These are phyloP conservation scores for zebrafish (Danio rerio) DNA, from an alignment of 2,113 vertebrate species.

Conservation along the genomic window GRCz12tu NC_133177.1:40464001-40464500, in stretches of 20 bases:
- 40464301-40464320: slow-evolving; percentile 83
- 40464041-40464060: too few species aligned
- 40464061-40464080: too few species aligned
- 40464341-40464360: slow-evolving; percentile 77
- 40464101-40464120: too few species aligned
- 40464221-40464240: too few species aligned
- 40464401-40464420: slow-evolving; percentile 76
- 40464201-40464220: too few species aligned
- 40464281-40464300: slow-evolving; percentile 85
- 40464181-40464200: too few species aligned
- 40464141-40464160: too few species aligned
- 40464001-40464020: too few species aligned
- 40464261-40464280: slow-evolving; percentile 87
- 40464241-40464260: slow-evolving; percentile 31
- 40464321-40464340: slow-evolving; percentile 83
- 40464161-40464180: too few species aligned
- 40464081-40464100: too few species aligned
- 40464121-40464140: too few species aligned
- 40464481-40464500: slow-evolving; percentile 85
- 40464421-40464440: slow-evolving; percentile 80
- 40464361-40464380: slow-evolving; percentile 82
- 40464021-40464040: too few species aligned
- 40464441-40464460: slow-evolving; percentile 73
- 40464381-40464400: slow-evolving; percentile 78
- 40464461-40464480: slow-evolving; percentile 79